Percentiles rank a stretch among this genome's conserved stretches.
Conservation (phyloP, 2,113 vertebrate genomes). For the Psittacus erithacus region DNA sequence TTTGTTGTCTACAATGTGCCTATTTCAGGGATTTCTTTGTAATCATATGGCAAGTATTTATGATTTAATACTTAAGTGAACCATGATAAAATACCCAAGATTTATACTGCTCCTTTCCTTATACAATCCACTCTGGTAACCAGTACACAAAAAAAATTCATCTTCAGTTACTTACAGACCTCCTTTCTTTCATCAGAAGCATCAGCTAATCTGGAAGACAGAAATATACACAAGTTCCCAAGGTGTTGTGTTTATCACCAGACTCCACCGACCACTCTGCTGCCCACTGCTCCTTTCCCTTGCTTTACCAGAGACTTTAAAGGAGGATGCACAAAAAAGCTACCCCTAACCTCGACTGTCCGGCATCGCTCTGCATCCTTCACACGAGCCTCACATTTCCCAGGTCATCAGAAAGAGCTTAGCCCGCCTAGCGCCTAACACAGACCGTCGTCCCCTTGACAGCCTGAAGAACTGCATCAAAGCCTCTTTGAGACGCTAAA, state of each 20-base stretch:
- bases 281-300: background rate
- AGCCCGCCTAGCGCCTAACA: background rate
- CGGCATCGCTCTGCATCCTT: background rate
- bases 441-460: accelerated
- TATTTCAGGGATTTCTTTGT: background rate
- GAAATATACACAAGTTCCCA: background rate
- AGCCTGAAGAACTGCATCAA: background rate
- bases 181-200: background rate
- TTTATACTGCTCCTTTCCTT: background rate
- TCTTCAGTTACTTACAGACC: background rate
- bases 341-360: accelerated
- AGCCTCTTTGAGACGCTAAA: accelerated
- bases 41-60: background rate
- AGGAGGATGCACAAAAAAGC: accelerated
- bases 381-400: background rate
- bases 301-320: background rate
- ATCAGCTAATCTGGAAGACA: background rate
- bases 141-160: background rate
- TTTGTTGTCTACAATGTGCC: background rate
- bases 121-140: background rate
- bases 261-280: background rate
- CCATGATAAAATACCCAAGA: background rate
- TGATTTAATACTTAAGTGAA: background rate
- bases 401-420: background rate
- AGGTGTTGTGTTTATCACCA: background rate